A percentile compares a stretch with the other conserved stretches of the same genome.
These are phyloP conservation scores for Dinothrombium tinctorium DNA, from an alignment of 1,140 invertebrate genomes.

Conservation along the genomic window DNA sequence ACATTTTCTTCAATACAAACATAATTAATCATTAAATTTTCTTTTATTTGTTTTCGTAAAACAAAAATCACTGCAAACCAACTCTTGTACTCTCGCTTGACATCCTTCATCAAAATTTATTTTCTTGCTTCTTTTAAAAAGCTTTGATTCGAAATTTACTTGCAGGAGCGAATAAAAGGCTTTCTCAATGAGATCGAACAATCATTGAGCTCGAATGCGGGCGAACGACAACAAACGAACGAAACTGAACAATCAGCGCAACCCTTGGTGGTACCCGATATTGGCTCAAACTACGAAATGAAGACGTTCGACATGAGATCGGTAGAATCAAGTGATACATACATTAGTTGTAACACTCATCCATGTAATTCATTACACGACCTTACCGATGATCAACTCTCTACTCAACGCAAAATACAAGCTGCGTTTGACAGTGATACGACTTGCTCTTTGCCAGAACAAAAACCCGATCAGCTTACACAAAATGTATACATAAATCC, in stretches of 20 bases:
- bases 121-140: too few relatives aligned
- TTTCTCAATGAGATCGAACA: slow-evolving; percentile 5
- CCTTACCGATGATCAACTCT: slow-evolving; percentile 12
- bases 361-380: slow-evolving; percentile 48
- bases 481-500: too few relatives aligned
- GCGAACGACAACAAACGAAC: background rate
- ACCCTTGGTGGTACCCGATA: background rate
- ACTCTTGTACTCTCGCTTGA: background rate
- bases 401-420: too few relatives aligned
- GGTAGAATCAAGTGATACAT: slow-evolving; percentile 67
- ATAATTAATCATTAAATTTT: background rate
- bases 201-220: background rate
- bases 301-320: slow-evolving; percentile 28
- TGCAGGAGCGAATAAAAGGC: slow-evolving; percentile 1
- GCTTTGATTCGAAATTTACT: background rate
- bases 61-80: background rate
- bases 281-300: background rate
- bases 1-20: background rate
- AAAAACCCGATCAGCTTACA: too few relatives aligned
- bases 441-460: too few relatives aligned
- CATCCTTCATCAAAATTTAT: background rate
- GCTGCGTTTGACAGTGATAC: too few relatives aligned
- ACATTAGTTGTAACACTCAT: slow-evolving; percentile 82
- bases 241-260: background rate
- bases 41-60: background rate